Evolutionary conservation across 2,888 invertebrate genomes (phyloP).

Genomic region (Drosophila ustulata): DNA sequence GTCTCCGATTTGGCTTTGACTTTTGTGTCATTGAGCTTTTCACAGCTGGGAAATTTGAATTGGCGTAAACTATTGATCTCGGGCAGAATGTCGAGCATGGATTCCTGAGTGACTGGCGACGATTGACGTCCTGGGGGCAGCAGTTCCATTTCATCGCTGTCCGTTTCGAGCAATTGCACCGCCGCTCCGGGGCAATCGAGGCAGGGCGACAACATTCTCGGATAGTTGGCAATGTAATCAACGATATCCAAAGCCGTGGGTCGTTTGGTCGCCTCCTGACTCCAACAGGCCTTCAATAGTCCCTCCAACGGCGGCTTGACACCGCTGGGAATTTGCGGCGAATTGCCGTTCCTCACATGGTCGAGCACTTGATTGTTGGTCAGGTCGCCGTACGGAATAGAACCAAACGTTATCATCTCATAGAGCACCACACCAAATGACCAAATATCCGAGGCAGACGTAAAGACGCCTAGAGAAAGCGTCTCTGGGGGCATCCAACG

Average conservation of each 20-base stretch:
- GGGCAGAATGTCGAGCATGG: slow-evolving; percentile 51
- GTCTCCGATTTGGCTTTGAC: slow-evolving; percentile 18
- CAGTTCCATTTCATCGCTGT: slow-evolving; percentile 79
- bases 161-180: slow-evolving; percentile 89
- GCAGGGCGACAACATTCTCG: slow-evolving; percentile 91
- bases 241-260: slow-evolving; percentile 92
- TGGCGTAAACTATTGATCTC: slow-evolving; percentile 34
- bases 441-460: slow-evolving; percentile 95
- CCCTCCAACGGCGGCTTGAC: slow-evolving; percentile 93
- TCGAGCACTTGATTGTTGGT: slow-evolving; percentile 94
- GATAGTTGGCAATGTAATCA: slow-evolving; percentile 91
- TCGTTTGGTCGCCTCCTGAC: slow-evolving; percentile 88
- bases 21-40: slow-evolving; percentile 5
- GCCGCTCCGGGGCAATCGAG: slow-evolving; percentile 91
- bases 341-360: slow-evolving; percentile 91
- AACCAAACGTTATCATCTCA: slow-evolving; percentile 95
- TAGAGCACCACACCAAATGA: slow-evolving; percentile 94
- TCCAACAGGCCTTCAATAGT: slow-evolving; percentile 93
- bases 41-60: slow-evolving; percentile 24
- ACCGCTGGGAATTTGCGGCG: slow-evolving; percentile 90
- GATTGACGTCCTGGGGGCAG: slow-evolving; percentile 70
- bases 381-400: slow-evolving; percentile 95
- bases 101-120: slow-evolving; percentile 45
- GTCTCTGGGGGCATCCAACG: slow-evolving; percentile 98
- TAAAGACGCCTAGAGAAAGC: slow-evolving; percentile 92